A percentile compares a stretch with the other conserved stretches of the same genome.
Evolutionary conservation across 2,113 vertebrate genomes (phyloP).

Genomic region (Centropus unirufus): DNA sequence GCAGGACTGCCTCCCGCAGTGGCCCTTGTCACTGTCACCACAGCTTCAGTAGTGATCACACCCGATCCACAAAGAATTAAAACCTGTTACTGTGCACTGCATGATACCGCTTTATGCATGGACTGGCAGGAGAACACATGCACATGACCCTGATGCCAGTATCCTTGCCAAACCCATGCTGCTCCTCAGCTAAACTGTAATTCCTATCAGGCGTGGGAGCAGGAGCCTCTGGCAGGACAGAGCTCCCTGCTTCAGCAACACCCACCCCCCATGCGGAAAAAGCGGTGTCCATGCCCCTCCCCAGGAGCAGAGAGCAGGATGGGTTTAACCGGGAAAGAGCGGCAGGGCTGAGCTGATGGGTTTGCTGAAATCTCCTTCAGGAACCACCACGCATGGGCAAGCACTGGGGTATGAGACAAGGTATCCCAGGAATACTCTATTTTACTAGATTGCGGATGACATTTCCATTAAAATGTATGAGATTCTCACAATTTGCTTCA

Average conservation of each 20-base stretch:
- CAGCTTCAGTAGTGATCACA: neutral
- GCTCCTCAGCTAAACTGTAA: neutral
- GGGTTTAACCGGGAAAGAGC: neutral
- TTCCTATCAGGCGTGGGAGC: neutral
- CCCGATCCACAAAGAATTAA: neutral
- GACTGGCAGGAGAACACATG: neutral
- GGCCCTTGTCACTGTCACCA: neutral
- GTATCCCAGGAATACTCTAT: neutral
- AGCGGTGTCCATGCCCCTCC: rapidly evolving
- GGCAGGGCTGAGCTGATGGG: rapidly evolving
- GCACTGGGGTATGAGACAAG: neutral
- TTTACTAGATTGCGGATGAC: slow-evolving; percentile 4
- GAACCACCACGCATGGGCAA: neutral
- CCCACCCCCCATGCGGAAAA: neutral
- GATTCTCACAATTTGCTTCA: neutral
- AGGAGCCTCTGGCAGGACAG: neutral
- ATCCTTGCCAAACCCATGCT: neutral
- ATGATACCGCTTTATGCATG: neutral
- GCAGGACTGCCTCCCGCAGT: neutral
- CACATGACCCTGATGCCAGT: neutral
- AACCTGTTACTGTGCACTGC: neutral
- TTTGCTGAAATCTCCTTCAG: neutral
- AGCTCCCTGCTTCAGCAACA: neutral
- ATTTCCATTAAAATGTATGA: slow-evolving; percentile 51
- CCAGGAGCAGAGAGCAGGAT: neutral